Evolutionary conservation across 2,797 vertebrate species (phyloP), one percentile per base, ranked within the genome.

Genomic region (Labroides dimidiatus): DNA sequence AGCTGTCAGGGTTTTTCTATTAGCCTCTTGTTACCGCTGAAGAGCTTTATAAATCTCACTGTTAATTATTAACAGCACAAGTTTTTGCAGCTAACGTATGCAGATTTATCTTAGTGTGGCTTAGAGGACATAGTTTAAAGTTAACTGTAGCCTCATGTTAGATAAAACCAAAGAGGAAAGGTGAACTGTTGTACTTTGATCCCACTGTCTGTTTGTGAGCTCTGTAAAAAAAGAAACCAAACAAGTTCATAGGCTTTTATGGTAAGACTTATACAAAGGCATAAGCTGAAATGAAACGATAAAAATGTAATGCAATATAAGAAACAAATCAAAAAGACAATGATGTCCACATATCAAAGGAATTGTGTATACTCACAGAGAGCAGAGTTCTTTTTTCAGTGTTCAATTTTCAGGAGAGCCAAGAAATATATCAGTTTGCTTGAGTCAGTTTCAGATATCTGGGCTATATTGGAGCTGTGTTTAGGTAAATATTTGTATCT

Each of bases 101-200:
- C 12, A 47, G n/a, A 39, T 24, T 1, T 33, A 19, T 2, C 23
- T 60, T 17, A 39, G 43, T 16, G 8, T 11, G 41, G 19, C 17
- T 6, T 2, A 9, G 4, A 47, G 52, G 12, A 19, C 37, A 65
- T 23, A 42, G 33, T 37, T 57, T 9, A 37, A 33, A 21, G 41
- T 58, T 43, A 8, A 50, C 62, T 52, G 12, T 16, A 43, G 33
- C 41, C 10, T 6, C 10, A 8, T 55, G 50, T 64, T 27, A 59
- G 82, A 88, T 85, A 82, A 77, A 50, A 58, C 14, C 10, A 21
- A 21, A 54, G 69, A 72, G 41, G 19, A 79, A 85, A 77, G 81
- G 73, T 82, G 37, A 59, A 44, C 49, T 56, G 0, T 48, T 79
- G 83, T 17, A 80, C 84, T 84, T 89, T 87, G 86, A 65, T 43